phyloP scores from a whole-genome alignment of 2,113 vertebrate species.

The Mungos mungo region DNA sequence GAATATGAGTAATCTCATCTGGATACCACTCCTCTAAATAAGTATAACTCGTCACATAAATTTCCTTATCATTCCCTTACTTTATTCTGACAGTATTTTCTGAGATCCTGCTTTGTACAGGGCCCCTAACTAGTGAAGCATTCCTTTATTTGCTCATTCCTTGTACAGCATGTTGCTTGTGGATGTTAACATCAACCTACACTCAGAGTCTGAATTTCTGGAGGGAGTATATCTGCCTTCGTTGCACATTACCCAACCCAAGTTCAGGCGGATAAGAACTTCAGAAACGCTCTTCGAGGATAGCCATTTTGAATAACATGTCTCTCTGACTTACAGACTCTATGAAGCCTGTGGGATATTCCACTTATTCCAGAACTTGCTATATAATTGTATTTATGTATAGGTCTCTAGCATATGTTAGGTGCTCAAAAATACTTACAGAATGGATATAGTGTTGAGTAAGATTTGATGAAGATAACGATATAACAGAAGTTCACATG shows the following conservation, averaged over 20 bases:
- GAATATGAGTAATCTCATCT: not conserved
- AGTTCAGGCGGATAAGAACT: not conserved
- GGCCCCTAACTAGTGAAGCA: not conserved
- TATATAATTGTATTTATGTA: not conserved
- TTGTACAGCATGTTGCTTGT: not conserved
- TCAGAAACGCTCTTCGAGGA: not conserved
- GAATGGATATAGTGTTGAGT: not conserved
- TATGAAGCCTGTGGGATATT: not conserved
- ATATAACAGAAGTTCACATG: not conserved
- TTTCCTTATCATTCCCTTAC: not conserved
- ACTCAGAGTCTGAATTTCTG: not conserved
- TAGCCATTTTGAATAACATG: not conserved
- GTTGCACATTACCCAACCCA: not conserved
- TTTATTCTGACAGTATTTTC: not conserved
- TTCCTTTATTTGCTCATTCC: not conserved
- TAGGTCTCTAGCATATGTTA: not conserved
- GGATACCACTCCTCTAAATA: not conserved
- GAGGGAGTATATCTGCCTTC: not conserved
- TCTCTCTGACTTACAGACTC: not conserved
- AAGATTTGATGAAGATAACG: not conserved
- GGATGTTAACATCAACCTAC: not conserved
- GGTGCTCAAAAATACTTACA: not conserved
- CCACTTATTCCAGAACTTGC: not conserved
- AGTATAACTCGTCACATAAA: not conserved
- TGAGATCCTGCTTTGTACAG: not conserved